phyloP scores from a whole-genome alignment of 2,113 vertebrate species.

The Pterocles burchelli region DNA sequence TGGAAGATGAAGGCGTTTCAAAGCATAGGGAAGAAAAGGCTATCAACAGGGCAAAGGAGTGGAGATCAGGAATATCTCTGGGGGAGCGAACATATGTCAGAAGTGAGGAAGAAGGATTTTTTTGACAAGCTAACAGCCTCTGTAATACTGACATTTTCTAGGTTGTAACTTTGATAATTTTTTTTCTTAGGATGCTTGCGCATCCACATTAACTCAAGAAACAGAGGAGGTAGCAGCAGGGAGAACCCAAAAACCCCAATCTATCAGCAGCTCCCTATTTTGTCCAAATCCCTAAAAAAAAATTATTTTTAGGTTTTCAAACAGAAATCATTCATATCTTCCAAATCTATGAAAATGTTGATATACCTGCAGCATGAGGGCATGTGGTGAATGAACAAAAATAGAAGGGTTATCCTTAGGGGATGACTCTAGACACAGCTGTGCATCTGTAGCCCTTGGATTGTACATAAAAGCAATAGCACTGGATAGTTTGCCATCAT shows the following conservation, averaged over 20 bases:
- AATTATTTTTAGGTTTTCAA: neutral
- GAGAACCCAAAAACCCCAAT: neutral
- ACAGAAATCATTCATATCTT: neutral
- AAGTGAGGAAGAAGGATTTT: neutral
- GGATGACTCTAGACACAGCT: conserved; percentile 97
- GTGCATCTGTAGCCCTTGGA: conserved; percentile 94
- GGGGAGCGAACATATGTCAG: neutral
- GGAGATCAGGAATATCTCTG: neutral
- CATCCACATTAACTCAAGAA: neutral
- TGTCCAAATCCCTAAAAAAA: neutral
- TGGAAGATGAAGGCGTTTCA: neutral
- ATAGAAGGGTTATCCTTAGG: conserved; percentile 95
- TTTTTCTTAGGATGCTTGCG: neutral
- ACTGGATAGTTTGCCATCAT: conserved; percentile 92
- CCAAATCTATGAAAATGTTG: neutral
- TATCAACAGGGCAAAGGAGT: neutral
- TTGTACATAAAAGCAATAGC: conserved; percentile 95
- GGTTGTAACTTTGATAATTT: neutral
- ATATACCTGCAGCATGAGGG: conserved; percentile 98
- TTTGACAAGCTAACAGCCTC: neutral
- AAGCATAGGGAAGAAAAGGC: neutral
- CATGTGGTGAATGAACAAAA: conserved; percentile 97
- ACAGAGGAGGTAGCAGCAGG: neutral
- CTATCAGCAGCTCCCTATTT: neutral
- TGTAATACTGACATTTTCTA: neutral